Conservation (phyloP, 2,797 vertebrate genomes). For the Mormyrops boulengeri region DNA sequence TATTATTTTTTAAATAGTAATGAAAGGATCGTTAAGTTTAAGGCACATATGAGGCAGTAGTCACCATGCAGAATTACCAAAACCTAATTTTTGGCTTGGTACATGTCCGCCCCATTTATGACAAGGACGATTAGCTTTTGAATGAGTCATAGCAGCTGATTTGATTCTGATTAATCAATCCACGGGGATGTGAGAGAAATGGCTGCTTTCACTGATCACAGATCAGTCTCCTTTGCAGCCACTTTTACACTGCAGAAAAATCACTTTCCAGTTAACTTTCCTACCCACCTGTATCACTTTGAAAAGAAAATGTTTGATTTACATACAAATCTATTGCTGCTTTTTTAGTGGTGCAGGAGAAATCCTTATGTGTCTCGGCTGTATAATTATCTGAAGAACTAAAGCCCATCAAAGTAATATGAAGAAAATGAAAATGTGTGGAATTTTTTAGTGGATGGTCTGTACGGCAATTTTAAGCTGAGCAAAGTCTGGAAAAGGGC, state of each 20-base stretch:
- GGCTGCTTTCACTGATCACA: background rate
- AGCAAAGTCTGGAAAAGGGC: background rate
- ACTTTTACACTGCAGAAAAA: background rate
- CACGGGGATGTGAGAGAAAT: background rate
- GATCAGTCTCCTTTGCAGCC: background rate
- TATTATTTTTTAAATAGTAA: background rate
- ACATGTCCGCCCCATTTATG: background rate
- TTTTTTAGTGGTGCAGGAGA: background rate
- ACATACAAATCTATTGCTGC: background rate
- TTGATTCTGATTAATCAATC: background rate
- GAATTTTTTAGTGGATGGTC: background rate
- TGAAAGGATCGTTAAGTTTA: conserved; percentile 35
- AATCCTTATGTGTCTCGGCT: background rate
- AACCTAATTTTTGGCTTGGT: background rate
- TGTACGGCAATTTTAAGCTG: background rate
- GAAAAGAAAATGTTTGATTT: background rate
- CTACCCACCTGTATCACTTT: background rate
- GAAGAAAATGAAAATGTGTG: background rate
- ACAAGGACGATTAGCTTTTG: background rate
- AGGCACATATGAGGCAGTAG: conserved; percentile 43
- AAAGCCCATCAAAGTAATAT: background rate
- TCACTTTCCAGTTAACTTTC: background rate
- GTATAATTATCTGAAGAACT: background rate
- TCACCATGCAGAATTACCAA: conserved; percentile 1
- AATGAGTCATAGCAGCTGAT: background rate